Evolutionary conservation across 2,888 invertebrate species (phyloP), one percentile per base, ranked within the genome.

Genomic region (Hydrotaea diabolus): DNA sequence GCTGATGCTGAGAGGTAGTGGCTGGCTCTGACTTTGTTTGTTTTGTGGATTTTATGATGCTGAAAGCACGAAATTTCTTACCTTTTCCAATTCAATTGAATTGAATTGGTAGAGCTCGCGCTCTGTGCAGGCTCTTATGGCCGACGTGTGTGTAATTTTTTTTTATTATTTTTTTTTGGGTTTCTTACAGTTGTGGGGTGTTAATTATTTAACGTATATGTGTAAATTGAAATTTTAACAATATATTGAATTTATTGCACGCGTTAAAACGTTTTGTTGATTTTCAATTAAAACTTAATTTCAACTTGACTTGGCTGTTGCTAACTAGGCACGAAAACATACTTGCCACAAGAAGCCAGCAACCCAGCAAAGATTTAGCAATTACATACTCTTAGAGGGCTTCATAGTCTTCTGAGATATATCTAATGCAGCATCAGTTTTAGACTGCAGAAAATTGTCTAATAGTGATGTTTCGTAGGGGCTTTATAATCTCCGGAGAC

Each of bases 221-320:
- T 82, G 85, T 82, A 80, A 85, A 85, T 85, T 85, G 85, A 82
- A 85, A 80, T 85, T 82, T 82, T 77, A 85, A 85, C 79, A 82
- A 82, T 71, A 85, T 72, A 85, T 76, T 39, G 46, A 73, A 85
- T 85, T 77, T 82, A 85, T 85, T 85, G 82, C 85, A 80, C 82
- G 85, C 85, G 77, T 80, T 85, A 74, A 82, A 73, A 82, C 73
- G 76, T 79, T 85, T 82, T 77, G 73, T 80, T 80, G 79, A 77
- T 74, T 85, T 82, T 82, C 79, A 85, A 85, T 85, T 82, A 82
- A 74, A 74, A 74, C 79, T 80, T 49, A 62, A 82, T 64, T 82
- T 57, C 71, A 46, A 69, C 13, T 66, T 31, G 31, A n/a, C 13
- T 2, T 26, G 59, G 59, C 23, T 13, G 23, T 46, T 46, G 69